Evolutionary conservation across 2,797 vertebrate species (phyloP).

Genomic region (Poeciliopsis presidionis): DNA sequence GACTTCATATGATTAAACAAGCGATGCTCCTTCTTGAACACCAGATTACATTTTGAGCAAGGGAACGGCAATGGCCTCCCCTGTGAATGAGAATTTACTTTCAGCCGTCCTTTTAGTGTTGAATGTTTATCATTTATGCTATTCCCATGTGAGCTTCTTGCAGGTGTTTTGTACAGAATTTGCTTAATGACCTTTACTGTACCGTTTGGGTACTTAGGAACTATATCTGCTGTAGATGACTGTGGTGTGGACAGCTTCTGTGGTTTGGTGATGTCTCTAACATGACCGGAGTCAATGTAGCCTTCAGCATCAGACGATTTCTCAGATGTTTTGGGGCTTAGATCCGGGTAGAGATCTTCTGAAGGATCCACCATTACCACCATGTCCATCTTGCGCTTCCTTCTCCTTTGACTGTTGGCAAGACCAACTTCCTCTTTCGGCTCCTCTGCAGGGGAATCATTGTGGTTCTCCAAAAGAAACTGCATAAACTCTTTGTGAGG

Average conservation of each 20-base stretch:
- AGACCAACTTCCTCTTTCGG: conserved; percentile 60
- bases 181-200: conserved; percentile 91
- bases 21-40: conserved; percentile 92
- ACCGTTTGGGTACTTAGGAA: conserved; percentile 83
- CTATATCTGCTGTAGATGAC: conserved; percentile 81
- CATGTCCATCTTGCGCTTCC: conserved; percentile 97
- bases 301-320: conserved; percentile 82
- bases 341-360: conserved; percentile 85
- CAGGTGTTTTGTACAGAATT: conserved; percentile 85
- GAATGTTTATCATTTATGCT: conserved; percentile 86
- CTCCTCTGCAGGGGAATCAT: conserved; percentile 84
- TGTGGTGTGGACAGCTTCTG: conserved; percentile 86
- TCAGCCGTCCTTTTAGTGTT: conserved; percentile 84
- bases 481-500: conserved; percentile 95
- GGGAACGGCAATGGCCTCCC: conserved; percentile 87
- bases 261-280: conserved; percentile 81
- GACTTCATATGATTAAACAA: conserved; percentile 92
- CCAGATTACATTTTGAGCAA: conserved; percentile 93
- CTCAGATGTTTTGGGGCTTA: conserved; percentile 69
- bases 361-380: conserved; percentile 94
- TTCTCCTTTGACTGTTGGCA: conserved; percentile 83
- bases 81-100: conserved; percentile 83
- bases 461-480: conserved; percentile 87
- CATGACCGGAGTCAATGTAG: conserved; percentile 69
- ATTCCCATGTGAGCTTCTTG: conserved; percentile 85